These are phyloP conservation scores for Acinonyx jubatus DNA, from an alignment of 2,113 vertebrate species.

Conservation along the genomic window DNA sequence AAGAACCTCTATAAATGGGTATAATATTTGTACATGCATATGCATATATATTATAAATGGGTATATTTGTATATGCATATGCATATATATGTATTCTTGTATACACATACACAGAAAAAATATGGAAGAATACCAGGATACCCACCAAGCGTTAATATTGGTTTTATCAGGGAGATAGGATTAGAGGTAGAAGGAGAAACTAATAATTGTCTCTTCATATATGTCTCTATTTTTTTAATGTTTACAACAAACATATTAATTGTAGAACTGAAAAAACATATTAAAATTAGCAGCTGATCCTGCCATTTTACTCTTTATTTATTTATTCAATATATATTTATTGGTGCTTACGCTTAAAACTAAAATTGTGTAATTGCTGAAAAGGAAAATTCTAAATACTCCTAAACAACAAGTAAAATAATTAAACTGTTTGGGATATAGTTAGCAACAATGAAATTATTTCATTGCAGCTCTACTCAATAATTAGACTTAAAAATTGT, in stretches of 20 bases:
- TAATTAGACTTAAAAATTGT: background rate
- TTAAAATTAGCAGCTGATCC: background rate
- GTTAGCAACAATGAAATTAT: background rate
- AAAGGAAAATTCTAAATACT: background rate
- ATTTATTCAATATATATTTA: slow-evolving; percentile 1
- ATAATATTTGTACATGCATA: background rate
- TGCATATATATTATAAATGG: background rate
- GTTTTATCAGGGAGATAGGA: background rate
- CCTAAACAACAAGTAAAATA: background rate
- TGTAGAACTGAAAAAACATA: background rate
- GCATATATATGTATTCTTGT: background rate
- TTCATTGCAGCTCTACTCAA: background rate
- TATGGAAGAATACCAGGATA: background rate
- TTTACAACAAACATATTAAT: background rate
- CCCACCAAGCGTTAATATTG: background rate
- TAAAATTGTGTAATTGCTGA: background rate
- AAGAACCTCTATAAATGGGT: background rate
- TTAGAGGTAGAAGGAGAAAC: background rate
- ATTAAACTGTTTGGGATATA: background rate
- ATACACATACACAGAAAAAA: background rate
- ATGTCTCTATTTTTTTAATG: background rate
- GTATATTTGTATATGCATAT: background rate
- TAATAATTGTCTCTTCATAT: background rate
- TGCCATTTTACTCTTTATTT: background rate
- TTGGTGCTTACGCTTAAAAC: background rate